Base-by-base conservation (phyloP, 2,113 vertebrate genomes). In the Serilophus lunatus region DNA sequence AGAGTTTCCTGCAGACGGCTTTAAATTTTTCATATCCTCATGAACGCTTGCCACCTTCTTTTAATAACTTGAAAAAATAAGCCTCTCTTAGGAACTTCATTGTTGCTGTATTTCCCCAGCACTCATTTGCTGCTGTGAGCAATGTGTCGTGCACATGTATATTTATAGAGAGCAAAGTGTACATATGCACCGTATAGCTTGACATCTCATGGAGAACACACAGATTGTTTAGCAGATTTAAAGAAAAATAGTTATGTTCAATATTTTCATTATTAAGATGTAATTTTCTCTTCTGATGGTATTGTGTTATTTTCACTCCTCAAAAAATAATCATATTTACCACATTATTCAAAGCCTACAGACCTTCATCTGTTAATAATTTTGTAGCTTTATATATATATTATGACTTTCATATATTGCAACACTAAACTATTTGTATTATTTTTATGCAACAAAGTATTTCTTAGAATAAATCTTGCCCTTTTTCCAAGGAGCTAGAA, bases 11-110 rank as follows among this genome's bases (percentile, higher is more conserved):
- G 96, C 92, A 95, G 95, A 97, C 66, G 13, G 95, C 78, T 92
- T 97, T 96, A 93, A 94, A 96, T 95, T 97, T 63, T 98, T 97
- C 97, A 97, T 97, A 95, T 96, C 97, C 97, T 97, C 75, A 18
- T 94, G 97, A 98, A 95, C 35, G 82, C 93, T 91, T 74, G 76
- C 97, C 97, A 97, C 97, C 96, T 97, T 97, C 97, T 94, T 97
- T 98, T 97, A 97, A 97, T 97, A 97, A 97, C 97, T 87, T 97
- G 79, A 94, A 96, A 97, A 97, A 97, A 96, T 84, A 96, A 97
- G 81, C 93, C 80, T 89, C 96, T 96, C 90, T 96, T 82, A 97
- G 97, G 96, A 97, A 94, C 93, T 79, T 94, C 95, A 97, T 97
- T 95, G 96, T 96, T 95, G 88, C 95, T 61, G 16, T 94, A 79